phyloP scores from a whole-genome alignment of 2,888 invertebrate species.

The Drosophila incognita region DNA sequence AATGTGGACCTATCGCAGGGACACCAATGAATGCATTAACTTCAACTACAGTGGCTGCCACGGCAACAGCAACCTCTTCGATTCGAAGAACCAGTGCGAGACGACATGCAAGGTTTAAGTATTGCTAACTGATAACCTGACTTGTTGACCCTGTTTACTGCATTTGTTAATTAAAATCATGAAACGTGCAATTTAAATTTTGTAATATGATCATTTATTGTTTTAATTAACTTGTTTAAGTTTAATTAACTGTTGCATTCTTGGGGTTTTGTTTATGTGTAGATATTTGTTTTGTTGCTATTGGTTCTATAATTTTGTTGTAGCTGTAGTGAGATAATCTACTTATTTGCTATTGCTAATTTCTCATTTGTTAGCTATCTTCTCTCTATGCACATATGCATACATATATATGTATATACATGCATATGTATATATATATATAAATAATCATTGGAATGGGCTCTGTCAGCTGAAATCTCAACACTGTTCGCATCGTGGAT shows the following conservation, averaged over 20 bases:
- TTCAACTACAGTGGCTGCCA: slow-evolving; percentile 91
- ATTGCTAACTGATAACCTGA: background rate
- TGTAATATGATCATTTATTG: slow-evolving; percentile 64
- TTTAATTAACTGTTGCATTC: slow-evolving; percentile 49
- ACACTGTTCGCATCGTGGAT: slow-evolving; percentile 6
- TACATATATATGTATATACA: slow-evolving; percentile 32
- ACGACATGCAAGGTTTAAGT: slow-evolving; percentile 85
- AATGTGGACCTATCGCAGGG: slow-evolving; percentile 55
- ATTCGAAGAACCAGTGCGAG: slow-evolving; percentile 87
- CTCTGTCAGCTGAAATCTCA: slow-evolving; percentile 18
- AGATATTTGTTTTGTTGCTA: slow-evolving; percentile 35
- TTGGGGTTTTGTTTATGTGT: slow-evolving; percentile 6
- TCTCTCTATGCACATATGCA: slow-evolving; percentile 20
- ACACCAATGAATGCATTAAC: slow-evolving; percentile 86
- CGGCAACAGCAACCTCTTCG: slow-evolving; percentile 91
- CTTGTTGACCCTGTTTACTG: background rate
- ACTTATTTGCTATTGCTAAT: slow-evolving; percentile 20
- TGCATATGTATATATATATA: slow-evolving; percentile 13
- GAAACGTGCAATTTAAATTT: slow-evolving; percentile 19
- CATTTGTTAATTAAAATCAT: slow-evolving; percentile 25
- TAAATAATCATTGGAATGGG: slow-evolving; percentile 32
- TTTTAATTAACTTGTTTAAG: slow-evolving; percentile 61
- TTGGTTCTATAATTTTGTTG: slow-evolving; percentile 23
- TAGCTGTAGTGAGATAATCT: slow-evolving; percentile 19
- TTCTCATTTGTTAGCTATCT: slow-evolving; percentile 48